Conservation (phyloP, 2,888 invertebrate genomes). For the Blastobasis lacticolella region DNA sequence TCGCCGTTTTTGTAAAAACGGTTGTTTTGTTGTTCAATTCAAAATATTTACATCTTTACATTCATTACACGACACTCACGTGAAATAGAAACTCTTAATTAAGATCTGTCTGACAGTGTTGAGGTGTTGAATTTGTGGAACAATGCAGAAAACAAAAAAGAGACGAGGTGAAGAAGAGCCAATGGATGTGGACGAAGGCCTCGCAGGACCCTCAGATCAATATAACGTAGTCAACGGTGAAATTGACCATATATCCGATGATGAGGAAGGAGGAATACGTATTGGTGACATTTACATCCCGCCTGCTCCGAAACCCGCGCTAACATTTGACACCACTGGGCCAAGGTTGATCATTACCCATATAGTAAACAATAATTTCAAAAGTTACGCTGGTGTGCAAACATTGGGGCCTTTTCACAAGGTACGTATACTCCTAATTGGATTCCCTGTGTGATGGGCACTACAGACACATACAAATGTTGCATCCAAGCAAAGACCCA, state of each 20-base stretch:
- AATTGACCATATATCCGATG: constrained; percentile 61
- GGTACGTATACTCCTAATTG: constrained; percentile 64
- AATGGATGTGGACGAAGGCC: constrained; percentile 53
- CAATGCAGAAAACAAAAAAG: constrained; percentile 44
- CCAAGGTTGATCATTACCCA: constrained; percentile 92
- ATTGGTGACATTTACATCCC: constrained; percentile 91
- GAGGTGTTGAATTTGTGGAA: constrained; percentile 1
- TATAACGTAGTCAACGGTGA: constrained; percentile 33
- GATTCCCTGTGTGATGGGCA: no score
- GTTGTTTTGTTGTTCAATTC: no score
- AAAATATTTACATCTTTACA: no score
- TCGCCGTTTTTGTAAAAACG: no score
- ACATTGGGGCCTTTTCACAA: constrained; percentile 96
- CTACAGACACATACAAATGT: no score
- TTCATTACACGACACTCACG: no score
- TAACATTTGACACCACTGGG: constrained; percentile 82
- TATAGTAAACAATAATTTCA: constrained; percentile 95
- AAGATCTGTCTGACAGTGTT: no score
- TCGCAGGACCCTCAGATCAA: constrained; percentile 19
- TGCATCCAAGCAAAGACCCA: no score
- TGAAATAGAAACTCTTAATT: no score
- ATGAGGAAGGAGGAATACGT: constrained; percentile 81
- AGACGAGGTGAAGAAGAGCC: constrained; percentile 41
- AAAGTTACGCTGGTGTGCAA: constrained; percentile 93
- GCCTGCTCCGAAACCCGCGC: constrained; percentile 80